Conservation (phyloP, 2,888 invertebrate genomes). For the Tetranychus truncatus region DNA sequence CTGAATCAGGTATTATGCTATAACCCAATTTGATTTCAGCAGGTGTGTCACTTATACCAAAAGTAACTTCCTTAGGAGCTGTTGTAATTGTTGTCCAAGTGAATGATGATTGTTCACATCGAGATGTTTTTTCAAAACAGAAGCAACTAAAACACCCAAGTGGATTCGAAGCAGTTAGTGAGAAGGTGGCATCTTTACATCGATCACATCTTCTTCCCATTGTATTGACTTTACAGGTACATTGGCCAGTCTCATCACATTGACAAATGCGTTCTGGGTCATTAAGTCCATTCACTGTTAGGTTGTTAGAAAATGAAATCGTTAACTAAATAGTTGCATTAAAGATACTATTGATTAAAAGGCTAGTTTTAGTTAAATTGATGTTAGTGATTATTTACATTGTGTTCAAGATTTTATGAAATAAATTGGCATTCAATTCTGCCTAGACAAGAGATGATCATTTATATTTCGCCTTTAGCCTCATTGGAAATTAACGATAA, state of each 20-base stretch:
- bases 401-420: too few relatives aligned
- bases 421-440: too few relatives aligned
- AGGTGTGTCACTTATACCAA: constrained; percentile 44
- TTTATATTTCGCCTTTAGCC: too few relatives aligned
- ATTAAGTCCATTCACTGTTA: constrained; percentile 34
- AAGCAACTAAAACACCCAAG: constrained; percentile 86
- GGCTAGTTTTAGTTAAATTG: background rate
- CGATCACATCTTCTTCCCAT: constrained; percentile 62
- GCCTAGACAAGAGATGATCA: too few relatives aligned
- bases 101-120: constrained; percentile 59
- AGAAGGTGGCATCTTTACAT: constrained; percentile 70
- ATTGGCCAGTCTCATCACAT: constrained; percentile 55
- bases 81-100: constrained; percentile 41
- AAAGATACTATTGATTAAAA: background rate
- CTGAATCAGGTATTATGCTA: constrained; percentile 34
- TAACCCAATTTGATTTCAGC: constrained; percentile 27
- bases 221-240: constrained; percentile 77
- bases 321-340: background rate
- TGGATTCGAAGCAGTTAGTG: constrained; percentile 53
- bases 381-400: background rate
- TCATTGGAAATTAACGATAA: background rate
- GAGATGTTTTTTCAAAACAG: constrained; percentile 70
- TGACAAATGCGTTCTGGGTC: constrained; percentile 41
- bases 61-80: constrained; percentile 37
- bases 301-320: background rate